These are phyloP conservation scores for Parnassius apollo DNA, from an alignment of 2,888 invertebrate species.

Conservation along the genomic window DNA sequence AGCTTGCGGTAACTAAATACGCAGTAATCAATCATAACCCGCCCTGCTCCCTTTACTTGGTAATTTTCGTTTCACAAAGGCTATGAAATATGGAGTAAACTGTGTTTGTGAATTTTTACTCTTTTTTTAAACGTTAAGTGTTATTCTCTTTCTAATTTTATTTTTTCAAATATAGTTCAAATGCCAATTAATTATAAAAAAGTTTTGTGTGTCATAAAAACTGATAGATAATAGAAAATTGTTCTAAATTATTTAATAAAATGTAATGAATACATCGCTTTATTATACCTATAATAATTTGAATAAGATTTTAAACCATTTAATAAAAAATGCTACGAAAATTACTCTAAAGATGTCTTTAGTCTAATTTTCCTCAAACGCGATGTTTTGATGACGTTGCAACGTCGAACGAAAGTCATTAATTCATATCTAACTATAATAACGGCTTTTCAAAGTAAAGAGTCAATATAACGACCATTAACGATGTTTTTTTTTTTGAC, in stretches of 20 bases:
- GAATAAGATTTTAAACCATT: no score
- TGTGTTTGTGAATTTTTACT: neutral
- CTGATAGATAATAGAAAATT: no score
- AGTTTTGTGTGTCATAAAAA: no score
- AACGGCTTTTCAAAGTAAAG: conserved; percentile 71
- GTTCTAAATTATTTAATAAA: no score
- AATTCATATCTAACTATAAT: conserved; percentile 78
- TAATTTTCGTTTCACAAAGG: conserved; percentile 61
- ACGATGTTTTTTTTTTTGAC: conserved; percentile 28
- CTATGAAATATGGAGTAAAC: conserved; percentile 43
- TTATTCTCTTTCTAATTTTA: no score
- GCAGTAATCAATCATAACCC: conserved; percentile 73
- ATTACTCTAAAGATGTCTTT: conserved; percentile 38
- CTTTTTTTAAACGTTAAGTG: no score
- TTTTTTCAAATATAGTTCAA: no score
- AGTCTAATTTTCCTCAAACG: conserved; percentile 33
- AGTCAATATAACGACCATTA: conserved; percentile 62
- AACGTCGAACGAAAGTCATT: conserved; percentile 58
- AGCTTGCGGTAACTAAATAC: conserved; percentile 60
- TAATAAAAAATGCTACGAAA: neutral
- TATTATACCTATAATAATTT: no score
- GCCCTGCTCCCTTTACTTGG: conserved; percentile 62
- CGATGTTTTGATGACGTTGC: conserved; percentile 61
- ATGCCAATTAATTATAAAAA: no score
- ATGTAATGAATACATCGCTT: no score